Base-by-base conservation (phyloP, 1,140 invertebrate species). In the Pseudachorutes palmiensis region DNA sequence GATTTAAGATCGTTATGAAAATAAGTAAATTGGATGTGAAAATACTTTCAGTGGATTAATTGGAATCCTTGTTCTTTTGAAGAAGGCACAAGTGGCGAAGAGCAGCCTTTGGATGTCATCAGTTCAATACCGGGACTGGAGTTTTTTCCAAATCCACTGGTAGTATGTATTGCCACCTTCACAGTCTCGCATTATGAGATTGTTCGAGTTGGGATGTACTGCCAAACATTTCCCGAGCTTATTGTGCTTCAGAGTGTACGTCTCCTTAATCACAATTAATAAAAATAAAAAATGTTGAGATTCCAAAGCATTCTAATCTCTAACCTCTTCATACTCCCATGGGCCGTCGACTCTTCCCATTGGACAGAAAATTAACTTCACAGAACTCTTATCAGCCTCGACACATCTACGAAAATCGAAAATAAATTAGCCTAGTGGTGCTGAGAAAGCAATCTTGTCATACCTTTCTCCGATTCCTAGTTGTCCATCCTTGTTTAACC, bases 401-500 rank as follows among this genome's bases (percentile, higher is more conserved):
- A 98, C 84, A 76, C 96, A 99, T 57, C 51, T 55, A n/a, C n/a
- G n/a, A n/a, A n/a, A n/a, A n/a, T n/a, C n/a, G n/a, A n/a, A n/a
- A n/a, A n/a, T n/a, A n/a, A n/a, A n/a, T n/a, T n/a, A n/a, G n/a
- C n/a, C n/a, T n/a, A n/a, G n/a, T n/a, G n/a, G n/a, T n/a, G n/a
- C n/a, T n/a, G n/a, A n/a, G n/a, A n/a, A n/a, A n/a, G n/a, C n/a
- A n/a, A n/a, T n/a, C n/a, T n/a, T n/a, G n/a, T n/a, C n/a, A n/a
- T 41, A 41, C 36, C 69, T 45, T 79, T 98, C 97, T 30, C 97
- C 97, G 26, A 95, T 87, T 32, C 92, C 92, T 32, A 98, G 76
- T 79, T 99, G 96, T 0, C 97, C 96, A 72, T 92, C 90, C 14
- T 87, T 86, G 81, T 98, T 99, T 16, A 98, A 79, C 62, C 95